Percentiles rank a stretch among this genome's conserved stretches.
Evolutionary conservation across 2,888 invertebrate genomes (phyloP).

Genomic region (Himalopsyche japonica): DNA sequence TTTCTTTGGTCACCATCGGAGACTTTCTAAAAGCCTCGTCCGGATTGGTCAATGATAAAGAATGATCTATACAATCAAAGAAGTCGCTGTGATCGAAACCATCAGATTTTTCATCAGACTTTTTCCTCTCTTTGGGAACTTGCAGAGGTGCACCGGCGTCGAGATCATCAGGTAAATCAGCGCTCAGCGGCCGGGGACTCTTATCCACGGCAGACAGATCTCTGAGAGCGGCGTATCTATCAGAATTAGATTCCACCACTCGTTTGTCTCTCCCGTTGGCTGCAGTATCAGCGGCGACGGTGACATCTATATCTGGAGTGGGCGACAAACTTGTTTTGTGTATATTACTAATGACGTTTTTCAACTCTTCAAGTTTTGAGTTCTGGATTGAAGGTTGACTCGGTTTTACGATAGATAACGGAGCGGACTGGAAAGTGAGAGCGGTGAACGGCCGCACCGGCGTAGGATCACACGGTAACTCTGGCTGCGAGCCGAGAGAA

Average conservation of each 20-base stretch:
- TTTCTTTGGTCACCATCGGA: slow-evolving; percentile 48
- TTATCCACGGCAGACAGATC: slow-evolving; percentile 72
- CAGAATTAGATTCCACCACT: slow-evolving; percentile 59
- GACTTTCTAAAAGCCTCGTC: slow-evolving; percentile 59
- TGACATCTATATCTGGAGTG: slow-evolving; percentile 53
- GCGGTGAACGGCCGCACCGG: background rate
- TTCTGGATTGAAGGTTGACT: slow-evolving; percentile 15
- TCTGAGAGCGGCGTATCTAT: slow-evolving; percentile 80
- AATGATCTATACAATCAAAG: slow-evolving; percentile 60
- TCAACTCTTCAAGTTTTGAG: slow-evolving; percentile 42
- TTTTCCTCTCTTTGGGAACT: slow-evolving; percentile 56
- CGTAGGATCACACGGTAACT: slow-evolving; percentile 32
- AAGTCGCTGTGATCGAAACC: slow-evolving; percentile 60
- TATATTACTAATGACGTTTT: slow-evolving; percentile 36
- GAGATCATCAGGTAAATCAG: slow-evolving; percentile 56
- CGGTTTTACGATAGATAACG: slow-evolving; percentile 22
- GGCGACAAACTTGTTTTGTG: slow-evolving; percentile 39
- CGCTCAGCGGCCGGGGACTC: slow-evolving; percentile 48
- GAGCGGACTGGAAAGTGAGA: background rate
- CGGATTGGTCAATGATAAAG: slow-evolving; percentile 56
- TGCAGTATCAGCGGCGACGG: slow-evolving; percentile 44
- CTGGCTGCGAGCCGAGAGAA: slow-evolving; percentile 42
- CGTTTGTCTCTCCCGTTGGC: slow-evolving; percentile 52
- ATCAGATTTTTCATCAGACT: slow-evolving; percentile 59
- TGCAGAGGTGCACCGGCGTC: slow-evolving; percentile 53